Evolutionary conservation across 2,888 invertebrate species (phyloP), one percentile per base, ranked within the genome.

Genomic region (Athalia cordata): DNA sequence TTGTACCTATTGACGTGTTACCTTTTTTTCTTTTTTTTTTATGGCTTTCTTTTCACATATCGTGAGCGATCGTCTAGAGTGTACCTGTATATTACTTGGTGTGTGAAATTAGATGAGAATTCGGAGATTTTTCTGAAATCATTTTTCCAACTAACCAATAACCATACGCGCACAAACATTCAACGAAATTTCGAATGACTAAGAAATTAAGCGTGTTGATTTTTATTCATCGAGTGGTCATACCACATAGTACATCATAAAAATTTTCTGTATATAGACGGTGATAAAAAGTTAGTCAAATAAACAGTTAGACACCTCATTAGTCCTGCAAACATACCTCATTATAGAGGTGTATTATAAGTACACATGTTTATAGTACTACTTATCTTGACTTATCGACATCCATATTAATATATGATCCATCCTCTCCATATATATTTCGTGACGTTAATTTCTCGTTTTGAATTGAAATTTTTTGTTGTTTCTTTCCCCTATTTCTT

Each of bases 251-350:
- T 29, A 29, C 29, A 29, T 55, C 50, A 52, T 43, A 13, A 29
- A 15, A 5, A 11, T 52, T 29, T 11, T 4, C 11, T 55, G 45
- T 29, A 3, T 9, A 5, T 68, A 43, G 11, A 13, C 3, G 11
- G 68, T 29, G 45, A 11, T 68, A 67, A 67, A 67, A 52, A 67
- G 67, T 67, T 67, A 6, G 15, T 43, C 68, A 68, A 68, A 68
- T 68, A 68, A 68, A 68, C 52, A 68, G 68, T 68, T 68, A 68
- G 50, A 52, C 55, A 68, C 52, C 52, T 55, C 50, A 55, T 68
- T 68, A 68, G 68, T 52, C 55, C 29, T 55, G 49, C 11, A 15
- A n/a, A 68, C 29, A 55, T 50, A 8, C 4, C 4, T 11, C 0
- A 47, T 47, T 11, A 47, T 64, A 64, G 7, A 64, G 64, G n/a